Conservation (phyloP, 1,140 invertebrate species). For the Drosophila lini region DNA sequence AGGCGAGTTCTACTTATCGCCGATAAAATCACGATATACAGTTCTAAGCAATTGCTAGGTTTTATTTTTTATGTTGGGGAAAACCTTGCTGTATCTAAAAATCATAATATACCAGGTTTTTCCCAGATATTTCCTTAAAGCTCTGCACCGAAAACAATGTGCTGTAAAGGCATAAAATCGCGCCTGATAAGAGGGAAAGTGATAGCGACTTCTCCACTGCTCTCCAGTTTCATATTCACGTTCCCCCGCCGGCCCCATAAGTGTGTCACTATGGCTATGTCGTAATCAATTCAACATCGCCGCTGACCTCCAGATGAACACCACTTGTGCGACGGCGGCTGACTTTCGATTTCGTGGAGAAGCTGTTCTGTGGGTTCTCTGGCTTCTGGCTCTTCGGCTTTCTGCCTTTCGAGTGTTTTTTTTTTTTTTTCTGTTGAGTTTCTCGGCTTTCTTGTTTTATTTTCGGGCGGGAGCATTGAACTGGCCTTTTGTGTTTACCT, state of each 20-base stretch:
- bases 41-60: neutral
- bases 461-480: conserved; percentile 54
- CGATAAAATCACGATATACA: conserved; percentile 21
- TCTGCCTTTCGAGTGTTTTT: conserved; percentile 2
- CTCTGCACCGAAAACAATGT: conserved; percentile 19
- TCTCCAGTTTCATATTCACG: neutral
- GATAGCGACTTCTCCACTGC: conserved; percentile 10
- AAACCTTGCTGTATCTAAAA: conserved; percentile 2
- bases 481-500: conserved; percentile 26
- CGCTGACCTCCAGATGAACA: conserved; percentile 55
- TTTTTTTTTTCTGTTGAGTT: conserved; percentile 8
- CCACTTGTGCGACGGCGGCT: conserved; percentile 48
- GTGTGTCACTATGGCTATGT: conserved; percentile 43
- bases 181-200: conserved; percentile 14
- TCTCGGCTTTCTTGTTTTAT: conserved; percentile 21
- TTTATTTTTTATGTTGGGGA: neutral
- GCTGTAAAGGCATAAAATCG: conserved; percentile 43
- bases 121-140: conserved; percentile 11
- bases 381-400: conserved; percentile 25
- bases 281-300: conserved; percentile 55
- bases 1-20: conserved; percentile 22
- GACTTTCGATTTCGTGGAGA: conserved; percentile 68
- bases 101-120: conserved; percentile 38
- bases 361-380: conserved; percentile 53
- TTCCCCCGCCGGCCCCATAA: conserved; percentile 19